Conservation (phyloP, 1,140 invertebrate genomes). For the Heliconius congener region DNA sequence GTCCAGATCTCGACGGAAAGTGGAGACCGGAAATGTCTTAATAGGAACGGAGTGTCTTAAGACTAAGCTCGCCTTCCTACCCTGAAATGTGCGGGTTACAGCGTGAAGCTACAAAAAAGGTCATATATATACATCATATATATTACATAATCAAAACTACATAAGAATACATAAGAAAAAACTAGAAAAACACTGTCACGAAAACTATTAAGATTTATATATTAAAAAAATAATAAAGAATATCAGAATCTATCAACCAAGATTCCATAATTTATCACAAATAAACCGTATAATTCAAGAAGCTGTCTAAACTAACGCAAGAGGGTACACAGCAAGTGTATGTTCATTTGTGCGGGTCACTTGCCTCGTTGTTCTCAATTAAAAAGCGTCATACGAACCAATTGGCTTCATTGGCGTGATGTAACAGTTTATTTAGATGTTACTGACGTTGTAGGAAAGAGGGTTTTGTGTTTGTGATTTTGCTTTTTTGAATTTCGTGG, state of each 20-base stretch:
- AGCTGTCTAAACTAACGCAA: background rate
- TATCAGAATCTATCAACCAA: background rate
- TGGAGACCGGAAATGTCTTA: too few species aligned
- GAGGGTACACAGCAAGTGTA: background rate
- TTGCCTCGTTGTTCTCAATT: slow-evolving; percentile 61
- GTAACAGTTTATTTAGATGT: slow-evolving; percentile 48
- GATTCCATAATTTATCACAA: background rate
- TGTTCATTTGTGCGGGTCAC: slow-evolving; percentile 41
- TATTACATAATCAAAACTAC: background rate
- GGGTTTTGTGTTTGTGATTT: slow-evolving; percentile 14
- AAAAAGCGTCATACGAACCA: slow-evolving; percentile 57
- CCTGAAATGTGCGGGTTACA: too few species aligned
- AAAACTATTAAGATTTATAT: background rate
- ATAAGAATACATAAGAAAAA: background rate
- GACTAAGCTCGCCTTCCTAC: too few species aligned
- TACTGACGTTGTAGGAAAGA: slow-evolving; percentile 12
- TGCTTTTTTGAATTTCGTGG: too few species aligned
- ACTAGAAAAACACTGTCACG: background rate
- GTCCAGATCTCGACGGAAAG: too few species aligned
- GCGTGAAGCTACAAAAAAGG: too few species aligned
- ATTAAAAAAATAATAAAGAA: background rate
- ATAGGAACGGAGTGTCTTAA: too few species aligned
- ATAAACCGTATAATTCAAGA: slow-evolving; percentile 18
- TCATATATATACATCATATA: too few species aligned
- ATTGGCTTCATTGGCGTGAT: slow-evolving; percentile 63